Evolutionary conservation across 2,797 vertebrate genomes (phyloP), one percentile per base, ranked within the genome.

Genomic region (Denticeps clupeoides): DNA sequence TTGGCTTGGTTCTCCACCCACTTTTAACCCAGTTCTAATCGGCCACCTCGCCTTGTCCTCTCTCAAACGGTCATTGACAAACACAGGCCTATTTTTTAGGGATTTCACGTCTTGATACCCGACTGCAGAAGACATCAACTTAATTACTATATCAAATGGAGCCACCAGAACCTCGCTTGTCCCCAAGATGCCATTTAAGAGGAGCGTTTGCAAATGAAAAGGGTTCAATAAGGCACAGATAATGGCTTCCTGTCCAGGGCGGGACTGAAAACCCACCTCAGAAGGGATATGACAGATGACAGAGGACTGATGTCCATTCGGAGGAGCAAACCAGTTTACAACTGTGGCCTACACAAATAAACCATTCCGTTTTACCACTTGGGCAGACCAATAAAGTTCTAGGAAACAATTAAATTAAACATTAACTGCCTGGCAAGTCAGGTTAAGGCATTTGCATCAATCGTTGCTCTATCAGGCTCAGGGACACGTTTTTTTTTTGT

Each of bases 211-310:
- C 49, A 43, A 66, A 56, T 58, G 49, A 52, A 42, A 60, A 59
- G 13, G 52, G 57, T 51, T 60, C 51, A 63, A 56, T 63, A 63
- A 63, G 60, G 49, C 24, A 47, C 48, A 66, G 48, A 55, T 66
- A 58, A 63, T 58, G 40, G 49, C 42, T 63, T 63, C 60, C 60
- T 63, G 57, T 49, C 51, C 60, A 52, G 49, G 45, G 50, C 27
- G 49, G 50, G 50, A 59, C 52, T 35, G 42, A 47, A 22, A 32
- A 23, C 43, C 48, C 45, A 53, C 47, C 56, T 52, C 53, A 57
- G 48, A 56, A 55, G 42, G 51, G 46, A 44, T 43, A 43, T 43
- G 12, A 43, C 23, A 7, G 2, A 7, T 38, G 45, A 21, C 15
- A 22, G 16, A 28, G 15, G 28, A 42, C 13, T 5, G 13, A 12